Evolutionary conservation across 2,888 invertebrate genomes (phyloP), one percentile per base, ranked within the genome.

Genomic region (Cheilosia pagana): DNA sequence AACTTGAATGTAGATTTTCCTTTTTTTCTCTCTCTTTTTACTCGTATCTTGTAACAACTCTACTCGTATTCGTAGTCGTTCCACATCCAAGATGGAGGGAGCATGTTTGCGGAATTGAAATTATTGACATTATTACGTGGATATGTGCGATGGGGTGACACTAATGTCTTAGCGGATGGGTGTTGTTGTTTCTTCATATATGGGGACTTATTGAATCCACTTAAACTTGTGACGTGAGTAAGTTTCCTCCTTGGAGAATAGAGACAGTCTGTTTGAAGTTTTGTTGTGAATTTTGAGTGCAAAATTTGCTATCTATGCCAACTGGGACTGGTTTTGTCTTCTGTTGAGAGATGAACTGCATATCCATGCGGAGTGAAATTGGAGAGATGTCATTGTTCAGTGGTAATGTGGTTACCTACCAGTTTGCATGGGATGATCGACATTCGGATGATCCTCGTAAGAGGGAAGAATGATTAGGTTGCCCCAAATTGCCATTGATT

Each of bases 61-160:
- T 8, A 8, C 28, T 28, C 28, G 14, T 8, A 8, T 8, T 28
- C 28, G 28, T 28, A 2, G 23, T 23, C 23, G 23, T 16, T 14
- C 25, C 0, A 21, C 19, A 35, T 35, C 35, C 35, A 35, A 35
- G 31, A 35, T 35, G 35, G 35, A 55, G 8, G 5, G n/a, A 55
- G 8, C 31, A 31, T 31, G 55, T 55, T 31, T 55, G 31, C 35
- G 57, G 31, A 57, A 39, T 57, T 57, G 35, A 57, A 35, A 57
- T 55, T 57, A 57, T 57, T 57, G 57, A 57, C 57, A 57, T 57
- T 57, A 57, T 57, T 21, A 21, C 57, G 19, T 31, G n/a, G n/a
- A 21, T 50, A 21, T 23, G 21, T 50, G 50, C 21, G 50, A 25
- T 50, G 50, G 21, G 50, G 14, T 50, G 50, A 21, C 23, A 50